Percentiles rank a stretch among this genome's conserved stretches.
Conservation (phyloP, 2,113 vertebrate species). For the Grus americana region DNA sequence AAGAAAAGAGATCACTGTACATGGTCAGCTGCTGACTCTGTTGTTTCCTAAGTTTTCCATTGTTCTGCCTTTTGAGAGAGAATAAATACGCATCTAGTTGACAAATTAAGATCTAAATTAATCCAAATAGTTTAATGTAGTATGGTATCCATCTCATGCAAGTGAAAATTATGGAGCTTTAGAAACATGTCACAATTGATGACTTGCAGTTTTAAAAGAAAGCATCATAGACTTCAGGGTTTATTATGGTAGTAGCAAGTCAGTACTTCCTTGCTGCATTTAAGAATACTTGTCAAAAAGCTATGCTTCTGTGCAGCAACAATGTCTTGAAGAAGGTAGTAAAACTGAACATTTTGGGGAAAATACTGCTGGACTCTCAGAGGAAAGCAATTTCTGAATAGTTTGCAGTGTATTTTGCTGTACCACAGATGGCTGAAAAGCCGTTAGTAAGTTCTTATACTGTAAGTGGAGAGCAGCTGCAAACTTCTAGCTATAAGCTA, state of each 20-base stretch:
- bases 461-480: neutral
- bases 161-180: neutral
- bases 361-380: neutral
- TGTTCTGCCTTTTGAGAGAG: neutral
- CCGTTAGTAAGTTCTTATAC: neutral
- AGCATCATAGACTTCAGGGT: neutral
- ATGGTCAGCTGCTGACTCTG: neutral
- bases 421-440: neutral
- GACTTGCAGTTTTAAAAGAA: neutral
- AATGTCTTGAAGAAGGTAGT: neutral
- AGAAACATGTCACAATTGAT: neutral
- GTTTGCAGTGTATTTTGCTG: neutral
- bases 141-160: neutral
- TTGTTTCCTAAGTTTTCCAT: neutral
- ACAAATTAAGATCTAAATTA: neutral
- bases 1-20: neutral
- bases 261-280: neutral
- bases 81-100: neutral
- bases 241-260: neutral
- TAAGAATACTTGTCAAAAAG: neutral
- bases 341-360: neutral
- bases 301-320: neutral
- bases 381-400: neutral
- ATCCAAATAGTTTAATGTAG: neutral
- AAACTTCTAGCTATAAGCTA: neutral